These are phyloP conservation scores for Muscicapa adusta DNA, from an alignment of 2,113 vertebrate genomes.

Conservation along the genomic window DNA sequence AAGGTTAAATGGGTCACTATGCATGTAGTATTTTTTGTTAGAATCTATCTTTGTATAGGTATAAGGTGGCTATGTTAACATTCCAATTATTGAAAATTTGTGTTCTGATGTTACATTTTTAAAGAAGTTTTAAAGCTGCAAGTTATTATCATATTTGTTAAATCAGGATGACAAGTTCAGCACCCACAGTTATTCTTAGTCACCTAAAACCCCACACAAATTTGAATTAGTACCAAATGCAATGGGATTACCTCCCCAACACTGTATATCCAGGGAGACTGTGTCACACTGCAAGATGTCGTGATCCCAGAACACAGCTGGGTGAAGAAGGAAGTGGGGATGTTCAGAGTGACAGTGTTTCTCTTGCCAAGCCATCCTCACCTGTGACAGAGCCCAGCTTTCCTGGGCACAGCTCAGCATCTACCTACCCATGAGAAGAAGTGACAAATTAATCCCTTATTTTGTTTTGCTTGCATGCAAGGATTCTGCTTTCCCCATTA, in stretches of 20 bases:
- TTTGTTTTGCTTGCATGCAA: neutral
- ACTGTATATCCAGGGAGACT: neutral
- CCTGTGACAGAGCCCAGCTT: neutral
- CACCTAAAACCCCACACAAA: neutral
- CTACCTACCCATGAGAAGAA: neutral
- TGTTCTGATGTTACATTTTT: accelerated
- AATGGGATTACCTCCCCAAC: neutral
- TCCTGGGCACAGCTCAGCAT: neutral
- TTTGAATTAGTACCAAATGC: neutral
- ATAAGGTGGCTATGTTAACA: neutral
- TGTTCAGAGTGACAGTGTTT: neutral
- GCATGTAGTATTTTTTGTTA: neutral
- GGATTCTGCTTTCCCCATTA: neutral
- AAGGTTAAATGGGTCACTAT: neutral
- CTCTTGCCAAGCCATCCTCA: neutral
- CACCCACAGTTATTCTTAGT: neutral
- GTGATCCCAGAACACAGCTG: accelerated
- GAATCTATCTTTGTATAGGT: neutral
- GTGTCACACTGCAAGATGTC: neutral
- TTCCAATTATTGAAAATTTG: neutral
- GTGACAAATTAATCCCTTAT: neutral
- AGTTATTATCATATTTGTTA: neutral
- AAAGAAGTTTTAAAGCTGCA: neutral
- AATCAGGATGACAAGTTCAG: neutral
- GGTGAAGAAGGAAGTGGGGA: neutral